Conservation (phyloP, 2,113 vertebrate species). For the Gnathonemus echidnorhynchus region DNA sequence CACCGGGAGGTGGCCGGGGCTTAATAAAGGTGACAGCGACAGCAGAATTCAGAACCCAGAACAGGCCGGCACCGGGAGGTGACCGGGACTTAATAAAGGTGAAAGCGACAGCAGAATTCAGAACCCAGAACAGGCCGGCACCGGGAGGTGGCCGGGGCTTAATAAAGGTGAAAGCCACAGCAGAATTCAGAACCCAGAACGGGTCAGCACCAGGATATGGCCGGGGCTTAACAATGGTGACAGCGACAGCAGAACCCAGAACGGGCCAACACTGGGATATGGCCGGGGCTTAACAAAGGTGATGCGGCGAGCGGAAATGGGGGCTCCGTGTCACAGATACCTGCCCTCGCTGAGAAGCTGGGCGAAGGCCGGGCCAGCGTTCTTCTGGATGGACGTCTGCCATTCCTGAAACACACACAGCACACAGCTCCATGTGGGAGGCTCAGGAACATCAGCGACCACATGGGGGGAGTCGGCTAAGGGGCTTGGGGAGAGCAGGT, state of each 20-base stretch:
- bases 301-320: background rate
- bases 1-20: too few relatives aligned
- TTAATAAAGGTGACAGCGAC: constrained; percentile 30
- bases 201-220: background rate
- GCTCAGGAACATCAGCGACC: background rate
- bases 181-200: constrained; percentile 21
- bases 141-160: background rate
- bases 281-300: constrained; percentile 33
- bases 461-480: background rate
- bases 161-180: constrained; percentile 30
- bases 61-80: constrained; percentile 8
- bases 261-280: background rate
- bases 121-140: background rate
- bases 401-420: constrained; percentile 65
- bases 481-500: background rate
- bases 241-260: constrained; percentile 22
- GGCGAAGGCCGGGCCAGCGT: constrained; percentile 79
- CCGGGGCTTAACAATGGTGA: constrained; percentile 32
- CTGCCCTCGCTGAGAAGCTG: constrained; percentile 85
- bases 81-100: constrained; percentile 34
- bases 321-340: constrained; percentile 44
- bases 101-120: constrained; percentile 16
- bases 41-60: constrained; percentile 16
- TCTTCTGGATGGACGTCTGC: constrained; percentile 92
- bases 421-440: background rate